Base-by-base conservation (phyloP, 2,113 vertebrate species). In the Megalops atlanticus region DNA sequence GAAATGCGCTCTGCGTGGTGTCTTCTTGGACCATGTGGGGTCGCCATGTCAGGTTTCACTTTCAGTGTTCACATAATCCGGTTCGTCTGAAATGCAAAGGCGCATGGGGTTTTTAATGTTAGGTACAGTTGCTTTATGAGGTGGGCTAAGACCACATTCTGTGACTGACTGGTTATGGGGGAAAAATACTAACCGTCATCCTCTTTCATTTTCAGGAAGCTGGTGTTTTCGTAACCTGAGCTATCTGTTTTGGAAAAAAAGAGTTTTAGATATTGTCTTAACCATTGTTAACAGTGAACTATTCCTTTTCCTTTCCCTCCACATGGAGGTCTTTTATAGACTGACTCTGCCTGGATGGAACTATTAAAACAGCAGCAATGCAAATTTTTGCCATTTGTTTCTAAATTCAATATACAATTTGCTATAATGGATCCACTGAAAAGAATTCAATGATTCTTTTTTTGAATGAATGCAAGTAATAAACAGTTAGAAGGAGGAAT, bases 51-150 rank as follows among this genome's bases (percentile, higher is more conserved):
- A 71, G 69, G 69, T 35, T 27, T 64, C n/a, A 24, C 24, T 18
- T 68, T 33, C 64, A 35, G 70, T 18, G 40, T 88, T 88, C 31
- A 86, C 83, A 14, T 88, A 88, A 73, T 86, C 85, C n/a, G 77
- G 73, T 76, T 88, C 86, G 64, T 85, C 86, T 86, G 80, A 75
- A 78, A 71, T 27, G 43, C 8, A 82, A 72, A 77, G 33, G 31
- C 49, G 3, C 47, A 69, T 12, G 31, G 77, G 15, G 1, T 49
- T 78, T 31, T 76, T 0, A 38, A 8, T 58, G 1, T 80, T 38
- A 24, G 3, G 15, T n/a, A 39, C 0, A 24, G 77, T 54, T 38
- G 31, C 18, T 31, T 70, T 36, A 70, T 43, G n/a, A 14, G 12
- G 18, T 43, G 38, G n/a, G 73, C 24, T 74, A 10, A 40, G 10